Evolutionary conservation across 2,113 vertebrate genomes (phyloP).

Genomic region (Clarias macrocephalus): DNA sequence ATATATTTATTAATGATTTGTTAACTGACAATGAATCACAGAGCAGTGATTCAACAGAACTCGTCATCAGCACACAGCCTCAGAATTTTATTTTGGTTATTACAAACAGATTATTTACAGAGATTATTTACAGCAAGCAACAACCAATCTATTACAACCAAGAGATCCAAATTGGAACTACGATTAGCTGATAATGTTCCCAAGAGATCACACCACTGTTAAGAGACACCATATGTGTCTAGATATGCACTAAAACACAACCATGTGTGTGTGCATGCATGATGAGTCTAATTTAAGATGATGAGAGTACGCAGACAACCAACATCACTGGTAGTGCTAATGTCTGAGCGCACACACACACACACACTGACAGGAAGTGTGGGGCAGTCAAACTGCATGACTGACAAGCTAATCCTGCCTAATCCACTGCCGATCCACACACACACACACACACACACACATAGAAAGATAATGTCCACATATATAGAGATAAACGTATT

Average conservation of each 20-base stretch:
- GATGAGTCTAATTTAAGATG: background rate
- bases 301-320: background rate
- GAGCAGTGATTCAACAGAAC: background rate
- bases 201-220: background rate
- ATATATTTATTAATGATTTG: too few relatives aligned
- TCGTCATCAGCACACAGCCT: background rate
- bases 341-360: background rate
- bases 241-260: background rate
- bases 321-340: background rate
- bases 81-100: background rate
- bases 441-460: slow-evolving; percentile 11
- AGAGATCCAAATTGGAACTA: background rate
- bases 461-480: background rate
- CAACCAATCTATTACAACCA: background rate
- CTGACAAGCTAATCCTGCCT: slow-evolving; percentile 61
- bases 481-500: slow-evolving; percentile 1
- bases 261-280: background rate
- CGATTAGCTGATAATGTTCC: background rate
- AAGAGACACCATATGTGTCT: background rate
- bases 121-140: background rate
- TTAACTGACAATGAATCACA: background rate
- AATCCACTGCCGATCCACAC: slow-evolving; percentile 40
- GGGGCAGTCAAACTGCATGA: slow-evolving; percentile 55
- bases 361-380: slow-evolving; percentile 36
- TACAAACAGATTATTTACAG: background rate